Evolutionary conservation across 2,797 vertebrate species (phyloP).

Genomic region (Myioborus miniatus): DNA sequence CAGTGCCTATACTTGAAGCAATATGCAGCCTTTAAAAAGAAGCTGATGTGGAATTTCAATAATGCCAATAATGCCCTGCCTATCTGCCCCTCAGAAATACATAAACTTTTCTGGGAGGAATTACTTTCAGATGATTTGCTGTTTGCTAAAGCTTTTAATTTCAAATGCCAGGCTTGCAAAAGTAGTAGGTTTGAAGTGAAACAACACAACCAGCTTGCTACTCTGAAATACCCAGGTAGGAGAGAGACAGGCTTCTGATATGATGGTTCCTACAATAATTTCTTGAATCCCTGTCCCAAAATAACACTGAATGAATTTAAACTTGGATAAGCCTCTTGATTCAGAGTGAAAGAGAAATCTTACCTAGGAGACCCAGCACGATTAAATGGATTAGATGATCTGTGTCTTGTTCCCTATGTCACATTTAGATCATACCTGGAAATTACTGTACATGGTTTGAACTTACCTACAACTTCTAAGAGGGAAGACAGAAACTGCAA

Average conservation of each 20-base stretch:
- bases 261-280: neutral
- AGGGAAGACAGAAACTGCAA: slow-evolving; percentile 20
- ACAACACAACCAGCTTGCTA: neutral
- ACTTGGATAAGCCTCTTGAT: neutral
- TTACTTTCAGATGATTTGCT: neutral
- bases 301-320: neutral
- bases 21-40: slow-evolving; percentile 31
- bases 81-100: neutral
- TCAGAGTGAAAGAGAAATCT: slow-evolving; percentile 21
- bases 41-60: slow-evolving; percentile 27
- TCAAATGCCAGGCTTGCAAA: neutral
- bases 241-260: neutral
- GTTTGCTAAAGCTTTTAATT: neutral
- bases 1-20: slow-evolving; percentile 37
- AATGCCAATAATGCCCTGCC: neutral
- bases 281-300: neutral
- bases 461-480: neutral
- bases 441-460: neutral
- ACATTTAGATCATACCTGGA: neutral
- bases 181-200: neutral
- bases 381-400: neutral
- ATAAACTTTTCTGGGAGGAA: neutral
- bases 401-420: neutral
- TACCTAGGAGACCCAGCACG: neutral
- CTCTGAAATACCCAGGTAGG: neutral